A percentile compares a stretch with the other conserved stretches of the same genome.
These are phyloP conservation scores for Yponomeuta evonymella DNA, from an alignment of 2,888 invertebrate species.

Conservation along the genomic window DNA sequence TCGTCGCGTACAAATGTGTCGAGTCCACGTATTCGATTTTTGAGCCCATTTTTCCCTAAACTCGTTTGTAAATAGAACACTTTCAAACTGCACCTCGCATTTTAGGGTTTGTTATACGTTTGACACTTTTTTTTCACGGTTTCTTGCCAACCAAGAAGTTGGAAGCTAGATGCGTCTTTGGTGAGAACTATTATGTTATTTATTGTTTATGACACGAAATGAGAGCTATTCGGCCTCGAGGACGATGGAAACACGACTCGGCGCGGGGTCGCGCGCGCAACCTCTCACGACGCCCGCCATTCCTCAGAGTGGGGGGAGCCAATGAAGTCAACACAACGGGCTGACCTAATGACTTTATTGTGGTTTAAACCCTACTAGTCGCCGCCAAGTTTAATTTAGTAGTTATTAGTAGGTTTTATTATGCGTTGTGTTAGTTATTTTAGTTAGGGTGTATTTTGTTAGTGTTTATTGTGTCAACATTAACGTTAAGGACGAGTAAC, in stretches of 20 bases:
- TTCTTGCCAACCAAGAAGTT: neutral
- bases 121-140: conserved; percentile 6
- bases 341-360: conserved; percentile 45
- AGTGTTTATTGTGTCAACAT: no score
- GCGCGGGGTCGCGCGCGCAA: conserved; percentile 34
- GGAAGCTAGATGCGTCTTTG: neutral
- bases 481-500: no score
- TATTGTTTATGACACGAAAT: conserved; percentile 30
- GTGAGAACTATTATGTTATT: conserved; percentile 2
- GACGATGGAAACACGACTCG: conserved; percentile 38
- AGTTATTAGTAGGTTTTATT: no score
- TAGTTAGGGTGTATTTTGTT: no score
- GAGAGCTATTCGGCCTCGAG: conserved; percentile 19
- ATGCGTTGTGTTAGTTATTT: no score
- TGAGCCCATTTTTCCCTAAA: conserved; percentile 81
- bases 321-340: conserved; percentile 44
- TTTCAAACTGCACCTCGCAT: conserved; percentile 27
- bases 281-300: conserved; percentile 60
- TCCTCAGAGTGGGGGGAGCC: conserved; percentile 55
- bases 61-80: conserved; percentile 36
- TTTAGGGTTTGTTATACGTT: conserved; percentile 24
- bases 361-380: no score
- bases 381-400: no score
- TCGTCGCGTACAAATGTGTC: conserved; percentile 92
- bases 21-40: conserved; percentile 96